phyloP scores from a whole-genome alignment of 2,797 vertebrate genomes.

The Chrysocyon brachyurus region DNA sequence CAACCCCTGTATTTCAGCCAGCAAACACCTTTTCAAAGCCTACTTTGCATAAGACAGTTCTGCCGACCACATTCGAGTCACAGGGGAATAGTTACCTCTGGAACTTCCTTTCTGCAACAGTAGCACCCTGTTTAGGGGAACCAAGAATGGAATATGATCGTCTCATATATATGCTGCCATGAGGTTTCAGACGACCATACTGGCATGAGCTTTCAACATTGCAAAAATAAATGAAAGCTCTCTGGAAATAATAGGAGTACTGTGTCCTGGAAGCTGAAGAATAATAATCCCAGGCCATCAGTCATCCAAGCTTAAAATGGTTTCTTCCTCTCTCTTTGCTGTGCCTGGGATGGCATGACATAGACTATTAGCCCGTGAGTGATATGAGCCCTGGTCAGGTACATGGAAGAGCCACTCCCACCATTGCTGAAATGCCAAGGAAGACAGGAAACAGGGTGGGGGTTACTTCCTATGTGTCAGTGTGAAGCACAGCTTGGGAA shows the following conservation, averaged over 20 bases:
- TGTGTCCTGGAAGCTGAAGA: slow-evolving; percentile 56
- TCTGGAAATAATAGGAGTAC: slow-evolving; percentile 71
- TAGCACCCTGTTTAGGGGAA: slow-evolving; percentile 65
- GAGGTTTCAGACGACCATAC: slow-evolving; percentile 59
- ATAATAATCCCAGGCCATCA: slow-evolving; percentile 44
- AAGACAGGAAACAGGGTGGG: not conserved
- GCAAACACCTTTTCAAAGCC: slow-evolving; percentile 62
- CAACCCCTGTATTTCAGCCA: not conserved
- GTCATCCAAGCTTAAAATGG: slow-evolving; percentile 47
- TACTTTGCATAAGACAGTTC: slow-evolving; percentile 65
- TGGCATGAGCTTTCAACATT: slow-evolving; percentile 69
- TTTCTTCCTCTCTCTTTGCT: slow-evolving; percentile 49
- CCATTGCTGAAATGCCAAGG: not conserved
- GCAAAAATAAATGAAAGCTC: slow-evolving; percentile 77
- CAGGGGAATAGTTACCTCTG: slow-evolving; percentile 40
- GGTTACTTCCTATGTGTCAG: not conserved
- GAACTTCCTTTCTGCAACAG: slow-evolving; percentile 76
- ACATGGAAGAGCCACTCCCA: not conserved
- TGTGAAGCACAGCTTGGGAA: not conserved
- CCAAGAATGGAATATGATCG: slow-evolving; percentile 62
- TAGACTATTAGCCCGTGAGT: slow-evolving; percentile 8
- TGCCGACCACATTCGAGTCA: slow-evolving; percentile 28
- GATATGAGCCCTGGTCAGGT: not conserved
- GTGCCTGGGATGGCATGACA: not conserved
- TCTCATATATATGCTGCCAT: slow-evolving; percentile 52